Evolutionary conservation across 2,113 vertebrate genomes (phyloP), one percentile per base, ranked within the genome.

Genomic region (Neolamprologus sp.): DNA sequence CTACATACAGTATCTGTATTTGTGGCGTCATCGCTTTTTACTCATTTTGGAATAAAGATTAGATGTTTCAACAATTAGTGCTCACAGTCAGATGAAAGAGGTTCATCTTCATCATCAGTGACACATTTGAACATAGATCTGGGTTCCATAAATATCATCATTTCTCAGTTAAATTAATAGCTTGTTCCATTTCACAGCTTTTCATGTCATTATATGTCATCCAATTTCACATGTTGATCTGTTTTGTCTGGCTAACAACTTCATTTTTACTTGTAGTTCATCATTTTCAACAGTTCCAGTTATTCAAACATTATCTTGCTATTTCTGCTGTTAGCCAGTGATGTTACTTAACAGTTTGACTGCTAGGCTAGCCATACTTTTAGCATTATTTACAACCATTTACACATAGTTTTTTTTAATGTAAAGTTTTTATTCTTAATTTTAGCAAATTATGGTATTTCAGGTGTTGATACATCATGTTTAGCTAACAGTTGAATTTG

Each of bases 401-500:
- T 71, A 42, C 13, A 23, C 37, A 13, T 28, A 33, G 5, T 30
- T 30, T 9, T 30, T 9, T 60, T 60, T n/a, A 35, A 65, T 65
- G 30, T n/a, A 65, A 71, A 16, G 37, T 23, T 71, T 71, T 26
- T 42, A 23, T 42, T 73, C 37, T 1, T 2, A 45, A 42, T 71
- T 71, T 42, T 1, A 40, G n/a, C 0, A 23, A 23, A 40, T 40
- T 71, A 6, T 21, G 35, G 35, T 71, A 23, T 71, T 71, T 71
- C 7, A 2, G 3, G 0, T 23, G 35, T 42, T 0, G 3, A 42
- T 23, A 71, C n/a, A 71, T 42, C 12, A 9, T 71, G 65, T 23
- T 42, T 42, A 40, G 63, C 63, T 71, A 40, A 0, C n/a, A 42
- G 63, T 9, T 40, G 12, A 71, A 9, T 71, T 71, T 71, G 65